Conservation (phyloP, 92 coral and sea anemone genomes). For the Palythoa grandis region DNA sequence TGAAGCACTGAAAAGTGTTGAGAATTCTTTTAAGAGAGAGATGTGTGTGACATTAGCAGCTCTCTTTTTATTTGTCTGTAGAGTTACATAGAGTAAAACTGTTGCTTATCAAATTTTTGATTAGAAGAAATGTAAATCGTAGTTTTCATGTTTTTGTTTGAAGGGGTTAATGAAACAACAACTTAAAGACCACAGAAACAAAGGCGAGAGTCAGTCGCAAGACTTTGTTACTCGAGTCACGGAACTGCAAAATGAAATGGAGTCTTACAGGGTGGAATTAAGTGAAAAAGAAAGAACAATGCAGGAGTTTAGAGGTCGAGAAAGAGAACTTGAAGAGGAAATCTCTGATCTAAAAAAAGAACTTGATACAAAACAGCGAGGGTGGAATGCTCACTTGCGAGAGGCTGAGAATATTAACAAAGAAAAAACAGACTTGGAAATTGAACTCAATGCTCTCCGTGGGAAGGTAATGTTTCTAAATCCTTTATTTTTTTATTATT, state of each 20-base stretch:
- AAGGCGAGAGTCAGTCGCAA: slow-evolving; percentile 86
- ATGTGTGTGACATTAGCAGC: too few species aligned
- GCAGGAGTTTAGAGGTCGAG: slow-evolving; percentile 62
- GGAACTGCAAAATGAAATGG: slow-evolving; percentile 74
- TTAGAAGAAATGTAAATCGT: background rate
- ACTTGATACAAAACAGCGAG: slow-evolving; percentile 64
- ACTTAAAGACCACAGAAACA: slow-evolving; percentile 68
- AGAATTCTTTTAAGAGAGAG: too few species aligned
- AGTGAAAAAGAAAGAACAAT: slow-evolving; percentile 75
- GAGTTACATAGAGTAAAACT: too few species aligned
- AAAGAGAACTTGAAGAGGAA: slow-evolving; percentile 72
- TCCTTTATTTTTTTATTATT: too few species aligned
- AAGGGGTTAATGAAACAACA: slow-evolving; percentile 58
- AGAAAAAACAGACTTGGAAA: slow-evolving; percentile 82
- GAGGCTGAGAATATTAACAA: slow-evolving; percentile 70
- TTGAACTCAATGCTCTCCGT: slow-evolving; percentile 67
- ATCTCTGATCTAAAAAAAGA: slow-evolving; percentile 65
- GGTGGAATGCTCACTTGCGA: slow-evolving; percentile 57
- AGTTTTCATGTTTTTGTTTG: background rate
- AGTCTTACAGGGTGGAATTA: slow-evolving; percentile 68
- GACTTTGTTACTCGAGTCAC: slow-evolving; percentile 77
- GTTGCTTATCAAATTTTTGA: too few species aligned
- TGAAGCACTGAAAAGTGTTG: too few species aligned
- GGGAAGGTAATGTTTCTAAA: slow-evolving; percentile 53
- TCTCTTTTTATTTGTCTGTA: too few species aligned